Base-by-base conservation (phyloP, 2,888 invertebrate species). In the Venustoraphidia nigricollis region DNA sequence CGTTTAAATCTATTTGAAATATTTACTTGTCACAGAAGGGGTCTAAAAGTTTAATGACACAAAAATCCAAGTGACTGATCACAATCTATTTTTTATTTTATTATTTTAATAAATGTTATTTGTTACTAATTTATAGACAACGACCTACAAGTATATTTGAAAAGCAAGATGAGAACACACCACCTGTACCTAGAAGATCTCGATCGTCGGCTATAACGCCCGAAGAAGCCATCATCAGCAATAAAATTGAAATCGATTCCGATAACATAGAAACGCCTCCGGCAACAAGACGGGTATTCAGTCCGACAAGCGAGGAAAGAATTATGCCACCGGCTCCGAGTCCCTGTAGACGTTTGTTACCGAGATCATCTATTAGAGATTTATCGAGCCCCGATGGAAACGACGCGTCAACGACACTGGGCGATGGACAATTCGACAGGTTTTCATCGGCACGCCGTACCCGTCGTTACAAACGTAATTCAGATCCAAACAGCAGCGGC, bases 261-360 rank as follows among this genome's bases (percentile, higher is more conserved):
- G 91, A 91, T 57, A 91, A 91, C 57, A 85, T 91, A 36, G 90
- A 91, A 70, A 91, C 91, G 2, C 90, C 91, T 14, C 90, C 91
- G 6, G 85, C 81, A 0, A 81, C 81, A 13, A 72, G 90, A 48
- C 77, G 83, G 55, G 66, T 77, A 34, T 80, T 81, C 59, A 77
- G 74, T 49, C 75, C 79, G 2, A 76, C 78, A 2, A 75, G 76
- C 36, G 77, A 77, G 41, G 68, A 71, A 27, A 75, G 75, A 57
- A 61, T 71, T 13, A 65, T 67, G 54, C 63, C 65, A 10, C 41
- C 58, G n/a, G 58, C 58, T 42, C 64, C 64, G 53, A 76, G 71
- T 56, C 76, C 75, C 1, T 77, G 77, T 58, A 66, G 73, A 45
- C 70, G 75, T 53, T 70, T 74, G 59, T 68, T 72, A 46, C 52